phyloP scores from a whole-genome alignment of 2,797 vertebrate genomes.

The Phoxinus dragarum region DNA sequence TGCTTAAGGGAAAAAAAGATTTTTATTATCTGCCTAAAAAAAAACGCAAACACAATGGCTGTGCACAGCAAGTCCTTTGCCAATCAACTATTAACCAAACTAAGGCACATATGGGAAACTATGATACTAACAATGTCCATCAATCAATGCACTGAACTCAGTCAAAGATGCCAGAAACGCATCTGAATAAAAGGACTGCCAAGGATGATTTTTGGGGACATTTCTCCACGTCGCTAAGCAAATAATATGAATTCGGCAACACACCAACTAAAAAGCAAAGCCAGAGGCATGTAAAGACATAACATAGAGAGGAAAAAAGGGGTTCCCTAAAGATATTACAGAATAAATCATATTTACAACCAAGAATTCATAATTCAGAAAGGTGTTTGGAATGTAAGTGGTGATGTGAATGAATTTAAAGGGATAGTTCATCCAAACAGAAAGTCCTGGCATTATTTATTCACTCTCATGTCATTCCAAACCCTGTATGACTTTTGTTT shows the following conservation, averaged over 20 bases:
- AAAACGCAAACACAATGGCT: constrained; percentile 46
- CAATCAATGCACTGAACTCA: background rate
- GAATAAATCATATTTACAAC: constrained; percentile 16
- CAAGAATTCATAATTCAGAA: constrained; percentile 7
- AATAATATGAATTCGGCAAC: constrained; percentile 1
- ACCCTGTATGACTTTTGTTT: background rate
- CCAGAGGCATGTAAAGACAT: background rate
- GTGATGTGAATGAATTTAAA: constrained; percentile 1
- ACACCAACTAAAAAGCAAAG: constrained; percentile 21
- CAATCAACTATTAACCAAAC: constrained; percentile 56
- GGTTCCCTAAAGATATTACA: background rate
- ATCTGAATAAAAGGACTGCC: constrained; percentile 41
- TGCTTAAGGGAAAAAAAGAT: constrained; percentile 45
- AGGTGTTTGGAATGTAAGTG: constrained; percentile 14
- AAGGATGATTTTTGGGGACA: background rate
- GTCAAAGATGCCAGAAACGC: constrained; percentile 39
- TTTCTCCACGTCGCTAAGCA: background rate
- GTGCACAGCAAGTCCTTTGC: constrained; percentile 34
- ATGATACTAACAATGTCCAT: constrained; percentile 45
- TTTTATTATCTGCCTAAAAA: constrained; percentile 67
- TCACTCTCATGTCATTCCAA: background rate
- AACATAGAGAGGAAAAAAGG: background rate
- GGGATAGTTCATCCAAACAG: background rate
- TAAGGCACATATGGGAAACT: constrained; percentile 68
- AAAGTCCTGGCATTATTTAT: background rate